phyloP scores from a whole-genome alignment of 2,113 vertebrate genomes.

The Eleginops maclovinus region DNA sequence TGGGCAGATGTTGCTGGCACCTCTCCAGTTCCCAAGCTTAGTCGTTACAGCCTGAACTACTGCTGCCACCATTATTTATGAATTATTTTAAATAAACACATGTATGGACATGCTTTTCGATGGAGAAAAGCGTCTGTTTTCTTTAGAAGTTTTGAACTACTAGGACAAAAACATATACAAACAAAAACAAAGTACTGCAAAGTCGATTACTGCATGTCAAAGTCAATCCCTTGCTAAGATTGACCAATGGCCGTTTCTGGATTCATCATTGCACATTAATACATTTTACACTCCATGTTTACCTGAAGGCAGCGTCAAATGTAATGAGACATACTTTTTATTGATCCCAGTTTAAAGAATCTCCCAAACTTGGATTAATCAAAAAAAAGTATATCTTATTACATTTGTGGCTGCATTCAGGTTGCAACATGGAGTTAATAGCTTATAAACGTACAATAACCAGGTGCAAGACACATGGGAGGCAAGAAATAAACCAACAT shows the following conservation, averaged over 20 bases:
- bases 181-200: not conserved
- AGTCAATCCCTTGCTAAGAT: not conserved
- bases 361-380: no score
- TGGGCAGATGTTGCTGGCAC: no score
- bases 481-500: conserved; percentile 55
- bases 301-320: no score
- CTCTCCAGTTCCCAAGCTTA: no score
- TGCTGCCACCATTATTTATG: no score
- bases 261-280: not conserved
- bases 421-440: conserved; percentile 62
- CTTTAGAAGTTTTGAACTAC: not conserved
- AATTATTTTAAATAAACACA: not conserved
- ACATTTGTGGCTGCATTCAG: conserved; percentile 19
- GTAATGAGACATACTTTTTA: no score
- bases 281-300: no score
- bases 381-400: not conserved
- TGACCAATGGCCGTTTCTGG: conserved; percentile 35
- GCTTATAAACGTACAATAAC: conserved; percentile 30
- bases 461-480: conserved; percentile 56
- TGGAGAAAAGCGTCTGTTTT: not conserved
- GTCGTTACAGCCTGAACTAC: no score
- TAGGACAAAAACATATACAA: not conserved
- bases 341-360: no score
- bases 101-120: not conserved
- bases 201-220: not conserved